phyloP scores from a whole-genome alignment of 2,113 vertebrate genomes.

The Falco punctatus region DNA sequence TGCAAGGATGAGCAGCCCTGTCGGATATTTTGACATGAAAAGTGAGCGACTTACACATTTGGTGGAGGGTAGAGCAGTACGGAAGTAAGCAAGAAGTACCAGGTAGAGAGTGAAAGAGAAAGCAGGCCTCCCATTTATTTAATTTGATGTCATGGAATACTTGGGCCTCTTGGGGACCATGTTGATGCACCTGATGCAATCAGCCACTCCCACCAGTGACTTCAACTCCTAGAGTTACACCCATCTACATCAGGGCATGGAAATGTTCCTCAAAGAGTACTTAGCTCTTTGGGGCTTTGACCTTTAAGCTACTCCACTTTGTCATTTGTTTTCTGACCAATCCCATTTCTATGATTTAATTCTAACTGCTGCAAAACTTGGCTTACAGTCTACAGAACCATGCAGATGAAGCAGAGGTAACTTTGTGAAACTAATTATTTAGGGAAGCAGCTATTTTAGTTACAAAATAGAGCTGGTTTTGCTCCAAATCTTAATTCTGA shows the following conservation, averaged over 20 bases:
- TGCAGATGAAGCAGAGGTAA: neutral
- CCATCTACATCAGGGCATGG: slow-evolving; percentile 13
- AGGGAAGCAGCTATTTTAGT: slow-evolving; percentile 17
- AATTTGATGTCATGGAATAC: neutral
- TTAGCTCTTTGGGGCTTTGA: neutral
- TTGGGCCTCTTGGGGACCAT: neutral
- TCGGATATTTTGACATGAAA: neutral
- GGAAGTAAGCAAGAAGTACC: neutral
- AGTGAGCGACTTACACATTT: neutral
- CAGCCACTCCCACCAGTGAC: slow-evolving; percentile 12
- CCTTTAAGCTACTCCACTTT: slow-evolving; percentile 13
- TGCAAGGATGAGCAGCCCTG: neutral
- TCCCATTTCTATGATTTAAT: slow-evolving; percentile 5
- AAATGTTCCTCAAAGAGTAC: slow-evolving; percentile 21
- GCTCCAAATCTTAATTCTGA: neutral
- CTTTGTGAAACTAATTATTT: neutral
- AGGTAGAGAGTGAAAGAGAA: neutral
- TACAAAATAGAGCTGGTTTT: slow-evolving; percentile 11
- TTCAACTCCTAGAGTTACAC: slow-evolving; percentile 39
- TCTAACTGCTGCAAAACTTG: slow-evolving; percentile 8
- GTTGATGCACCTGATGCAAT: slow-evolving; percentile 30
- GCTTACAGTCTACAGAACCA: neutral
- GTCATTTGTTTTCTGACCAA: slow-evolving; percentile 22
- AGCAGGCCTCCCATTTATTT: neutral
- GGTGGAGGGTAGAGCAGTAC: neutral